A percentile compares a stretch with the other conserved stretches of the same genome.
Conservation (phyloP, 2,888 invertebrate genomes). For the Pantelozetes paolii region DNA sequence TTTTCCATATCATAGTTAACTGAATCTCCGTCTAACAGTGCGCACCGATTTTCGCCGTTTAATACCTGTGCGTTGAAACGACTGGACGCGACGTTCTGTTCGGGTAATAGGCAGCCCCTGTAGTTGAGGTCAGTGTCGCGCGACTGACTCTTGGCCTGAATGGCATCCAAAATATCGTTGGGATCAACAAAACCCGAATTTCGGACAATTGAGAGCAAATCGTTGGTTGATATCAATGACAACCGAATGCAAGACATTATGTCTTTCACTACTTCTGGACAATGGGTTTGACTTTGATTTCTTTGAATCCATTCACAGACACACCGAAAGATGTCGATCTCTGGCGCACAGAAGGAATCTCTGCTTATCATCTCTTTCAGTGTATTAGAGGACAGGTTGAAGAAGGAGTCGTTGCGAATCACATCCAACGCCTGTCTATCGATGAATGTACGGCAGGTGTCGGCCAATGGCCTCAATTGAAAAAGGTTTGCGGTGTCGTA, state of each 20-base stretch:
- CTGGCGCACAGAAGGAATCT: conserved; percentile 93
- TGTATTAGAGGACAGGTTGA: conserved; percentile 73
- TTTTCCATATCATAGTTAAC: conserved; percentile 85
- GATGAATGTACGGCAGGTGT: conserved; percentile 82
- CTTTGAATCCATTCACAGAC: conserved; percentile 79
- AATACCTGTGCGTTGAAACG: conserved; percentile 78
- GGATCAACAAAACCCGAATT: conserved; percentile 79
- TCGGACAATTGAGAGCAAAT: conserved; percentile 80
- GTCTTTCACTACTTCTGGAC: conserved; percentile 37
- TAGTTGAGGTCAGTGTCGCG: conserved; percentile 74
- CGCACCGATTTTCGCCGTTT: conserved; percentile 80
- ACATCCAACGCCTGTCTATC: conserved; percentile 83
- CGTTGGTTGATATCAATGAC: conserved; percentile 79
- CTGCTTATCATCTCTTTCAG: conserved; percentile 77
- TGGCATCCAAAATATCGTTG: conserved; percentile 88
- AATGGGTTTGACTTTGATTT: conserved; percentile 61
- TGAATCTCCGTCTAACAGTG: conserved; percentile 82
- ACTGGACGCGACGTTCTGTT: conserved; percentile 84
- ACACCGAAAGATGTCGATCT: conserved; percentile 88
- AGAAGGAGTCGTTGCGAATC: conserved; percentile 75
- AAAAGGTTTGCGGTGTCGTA: conserved; percentile 81
- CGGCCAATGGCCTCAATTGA: conserved; percentile 59
- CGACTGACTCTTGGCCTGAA: conserved; percentile 75
- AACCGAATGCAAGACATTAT: conserved; percentile 62
- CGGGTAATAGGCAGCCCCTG: conserved; percentile 69